phyloP scores from a whole-genome alignment of 2,888 invertebrate species.

The Metacarcinus magister region DNA sequence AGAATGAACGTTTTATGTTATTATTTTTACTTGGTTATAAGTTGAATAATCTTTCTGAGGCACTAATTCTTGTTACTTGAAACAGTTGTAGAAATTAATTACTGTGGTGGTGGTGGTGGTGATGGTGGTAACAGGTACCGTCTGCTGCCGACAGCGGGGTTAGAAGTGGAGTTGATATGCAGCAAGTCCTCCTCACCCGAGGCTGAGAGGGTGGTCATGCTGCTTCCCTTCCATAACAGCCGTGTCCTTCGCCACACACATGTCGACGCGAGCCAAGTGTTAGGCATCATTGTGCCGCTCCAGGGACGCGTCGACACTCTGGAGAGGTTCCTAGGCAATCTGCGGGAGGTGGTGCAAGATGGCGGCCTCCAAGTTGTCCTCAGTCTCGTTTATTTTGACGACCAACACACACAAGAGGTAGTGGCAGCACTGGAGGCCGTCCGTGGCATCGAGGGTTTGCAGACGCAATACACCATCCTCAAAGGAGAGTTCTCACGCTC shows the following conservation, averaged over 20 bases:
- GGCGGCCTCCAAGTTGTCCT: neutral
- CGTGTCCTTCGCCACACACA: constrained; percentile 38
- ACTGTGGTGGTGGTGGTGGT: neutral
- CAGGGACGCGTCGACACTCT: neutral
- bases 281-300: constrained; percentile 59
- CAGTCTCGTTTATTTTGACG: constrained; percentile 37
- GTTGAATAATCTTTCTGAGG: neutral
- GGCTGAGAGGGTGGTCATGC: constrained; percentile 48
- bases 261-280: neutral
- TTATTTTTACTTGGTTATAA: neutral
- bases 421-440: neutral
- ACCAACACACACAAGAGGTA: neutral
- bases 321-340: constrained; percentile 3
- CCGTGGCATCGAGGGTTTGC: neutral
- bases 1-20: neutral
- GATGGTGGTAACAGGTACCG: neutral
- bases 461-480: constrained; percentile 8
- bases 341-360: neutral
- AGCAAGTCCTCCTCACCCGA: neutral
- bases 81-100: neutral
- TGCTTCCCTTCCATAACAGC: neutral
- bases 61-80: neutral
- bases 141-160: neutral
- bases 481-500: constrained; percentile 41
- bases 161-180: constrained; percentile 52